A percentile compares a stretch with the other conserved stretches of the same genome.
Evolutionary conservation across 35 echinoderm and acorn worm species (phyloP).

Genomic region (Chiridota heheva): DNA sequence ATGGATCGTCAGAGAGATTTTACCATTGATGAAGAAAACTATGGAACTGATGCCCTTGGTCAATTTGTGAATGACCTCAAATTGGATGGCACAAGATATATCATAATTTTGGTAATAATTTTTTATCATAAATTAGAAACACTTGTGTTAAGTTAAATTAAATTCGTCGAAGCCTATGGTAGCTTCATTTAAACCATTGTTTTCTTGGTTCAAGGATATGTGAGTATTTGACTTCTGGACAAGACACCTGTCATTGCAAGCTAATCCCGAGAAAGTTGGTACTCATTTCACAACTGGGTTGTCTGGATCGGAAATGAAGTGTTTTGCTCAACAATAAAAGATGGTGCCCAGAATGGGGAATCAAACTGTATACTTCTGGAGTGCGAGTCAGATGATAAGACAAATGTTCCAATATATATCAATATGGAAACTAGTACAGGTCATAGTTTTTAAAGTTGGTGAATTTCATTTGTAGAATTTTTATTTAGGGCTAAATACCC

Average conservation of each 20-base stretch:
- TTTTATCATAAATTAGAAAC: conserved; percentile 2
- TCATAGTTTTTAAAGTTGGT: no score
- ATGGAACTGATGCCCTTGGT: conserved; percentile 44
- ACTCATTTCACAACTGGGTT: no score
- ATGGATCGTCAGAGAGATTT: conserved; percentile 91
- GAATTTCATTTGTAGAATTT: no score
- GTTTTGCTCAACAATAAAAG: no score
- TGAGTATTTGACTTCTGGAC: not conserved
- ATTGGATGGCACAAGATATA: conserved; percentile 76
- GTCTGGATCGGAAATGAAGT: no score
- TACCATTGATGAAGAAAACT: conserved; percentile 60
- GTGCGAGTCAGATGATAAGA: no score
- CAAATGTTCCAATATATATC: no score
- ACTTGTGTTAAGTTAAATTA: not conserved
- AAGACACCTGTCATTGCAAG: not conserved
- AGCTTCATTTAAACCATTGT: not conserved
- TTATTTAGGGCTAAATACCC: no score
- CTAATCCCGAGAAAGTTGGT: no score
- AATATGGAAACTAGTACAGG: no score
- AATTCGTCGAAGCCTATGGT: not conserved
- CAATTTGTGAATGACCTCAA: conserved; percentile 78
- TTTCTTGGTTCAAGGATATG: not conserved
- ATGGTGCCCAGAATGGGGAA: no score
- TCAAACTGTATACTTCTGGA: no score
- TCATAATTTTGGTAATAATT: conserved; percentile 81